A percentile compares a stretch with the other conserved stretches of the same genome.
Conservation (phyloP, 2,888 invertebrate species). For the Sialis lutaria region DNA sequence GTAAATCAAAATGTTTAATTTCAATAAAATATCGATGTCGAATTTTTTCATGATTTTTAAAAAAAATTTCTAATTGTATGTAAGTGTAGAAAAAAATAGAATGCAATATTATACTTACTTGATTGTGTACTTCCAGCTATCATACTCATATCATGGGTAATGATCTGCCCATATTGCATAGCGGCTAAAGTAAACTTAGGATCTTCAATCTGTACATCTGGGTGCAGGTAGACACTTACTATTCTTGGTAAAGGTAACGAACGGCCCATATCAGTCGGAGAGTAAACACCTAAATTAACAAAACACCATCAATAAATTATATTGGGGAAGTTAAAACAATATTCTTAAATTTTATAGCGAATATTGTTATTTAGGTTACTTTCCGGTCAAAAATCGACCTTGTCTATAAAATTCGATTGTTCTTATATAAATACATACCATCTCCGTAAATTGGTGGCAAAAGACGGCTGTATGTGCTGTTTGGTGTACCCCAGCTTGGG, state of each 20-base stretch:
- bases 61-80: background rate
- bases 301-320: too few species aligned
- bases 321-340: too few species aligned
- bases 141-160: slow-evolving; percentile 65
- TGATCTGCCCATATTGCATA: slow-evolving; percentile 66
- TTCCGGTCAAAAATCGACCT: too few species aligned
- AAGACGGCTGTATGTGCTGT: slow-evolving; percentile 49
- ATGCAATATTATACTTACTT: slow-evolving; percentile 35
- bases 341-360: too few species aligned
- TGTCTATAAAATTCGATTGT: background rate
- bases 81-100: too few species aligned
- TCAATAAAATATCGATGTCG: too few species aligned
- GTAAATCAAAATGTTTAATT: too few species aligned
- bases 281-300: slow-evolving; percentile 35
- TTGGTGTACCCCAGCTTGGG: slow-evolving; percentile 67
- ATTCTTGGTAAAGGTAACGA: slow-evolving; percentile 49
- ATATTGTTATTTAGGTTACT: too few species aligned
- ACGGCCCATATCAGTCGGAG: slow-evolving; percentile 37
- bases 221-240: slow-evolving; percentile 53
- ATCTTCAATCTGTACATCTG: slow-evolving; percentile 51
- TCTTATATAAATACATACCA: slow-evolving; percentile 28
- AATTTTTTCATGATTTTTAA: background rate
- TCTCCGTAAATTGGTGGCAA: slow-evolving; percentile 47
- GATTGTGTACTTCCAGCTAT: slow-evolving; percentile 55
- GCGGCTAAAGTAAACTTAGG: slow-evolving; percentile 55